These are phyloP conservation scores for Meda fulgida DNA, from an alignment of 2,797 vertebrate species.

Conservation along the genomic window DNA sequence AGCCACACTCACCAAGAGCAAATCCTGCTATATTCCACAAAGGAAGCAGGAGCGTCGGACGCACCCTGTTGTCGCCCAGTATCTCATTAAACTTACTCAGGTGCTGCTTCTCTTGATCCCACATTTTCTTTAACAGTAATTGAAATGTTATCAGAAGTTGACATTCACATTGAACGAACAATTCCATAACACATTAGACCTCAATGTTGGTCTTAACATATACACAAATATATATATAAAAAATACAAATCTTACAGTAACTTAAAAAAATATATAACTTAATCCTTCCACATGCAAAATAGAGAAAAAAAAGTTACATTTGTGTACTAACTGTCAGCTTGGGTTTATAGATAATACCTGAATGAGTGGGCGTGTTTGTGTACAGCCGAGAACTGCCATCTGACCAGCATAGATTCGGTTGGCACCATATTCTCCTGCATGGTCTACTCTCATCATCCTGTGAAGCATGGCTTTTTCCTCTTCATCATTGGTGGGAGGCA, in stretches of 20 bases:
- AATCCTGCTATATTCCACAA: conserved; percentile 93
- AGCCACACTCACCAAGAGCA: conserved; percentile 80
- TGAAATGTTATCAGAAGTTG: not conserved
- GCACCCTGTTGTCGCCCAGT: conserved; percentile 86
- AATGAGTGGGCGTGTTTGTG: conserved; percentile 83
- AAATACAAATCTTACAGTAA: too few relatives aligned
- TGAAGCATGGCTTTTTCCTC: conserved; percentile 79
- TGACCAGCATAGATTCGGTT: conserved; percentile 97
- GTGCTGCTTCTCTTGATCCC: conserved; percentile 96
- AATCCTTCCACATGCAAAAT: not conserved
- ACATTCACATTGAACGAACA: not conserved
- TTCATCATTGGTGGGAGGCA: conserved; percentile 67
- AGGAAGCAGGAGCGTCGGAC: conserved; percentile 88
- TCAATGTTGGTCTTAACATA: too few relatives aligned
- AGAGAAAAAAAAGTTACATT: not conserved
- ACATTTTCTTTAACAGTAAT: conserved; percentile 86
- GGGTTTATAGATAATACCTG: conserved; percentile 78
- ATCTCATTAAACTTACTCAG: conserved; percentile 90
- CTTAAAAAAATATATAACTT: too few relatives aligned
- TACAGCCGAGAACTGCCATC: conserved; percentile 89
- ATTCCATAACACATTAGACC: not conserved
- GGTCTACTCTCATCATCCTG: conserved; percentile 92
- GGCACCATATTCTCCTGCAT: conserved; percentile 95
- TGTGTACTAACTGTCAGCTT: not conserved
- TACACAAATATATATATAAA: too few relatives aligned